Conservation (phyloP, 1,140 invertebrate genomes). For the Cecropterus lyciades region DNA sequence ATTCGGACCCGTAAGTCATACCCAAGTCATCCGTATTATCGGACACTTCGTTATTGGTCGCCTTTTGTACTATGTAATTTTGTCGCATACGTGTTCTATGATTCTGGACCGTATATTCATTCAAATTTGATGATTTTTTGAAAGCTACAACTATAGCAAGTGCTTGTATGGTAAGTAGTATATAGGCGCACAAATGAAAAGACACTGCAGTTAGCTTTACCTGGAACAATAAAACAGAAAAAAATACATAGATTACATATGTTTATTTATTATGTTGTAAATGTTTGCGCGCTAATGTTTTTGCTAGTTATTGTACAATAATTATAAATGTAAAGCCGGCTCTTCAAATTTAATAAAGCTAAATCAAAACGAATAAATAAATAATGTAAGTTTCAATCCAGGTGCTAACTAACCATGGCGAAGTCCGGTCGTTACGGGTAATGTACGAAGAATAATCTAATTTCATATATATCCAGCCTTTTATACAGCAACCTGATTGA, state of each 20-base stretch:
- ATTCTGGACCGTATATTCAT: constrained; percentile 64
- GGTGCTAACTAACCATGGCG: constrained; percentile 38
- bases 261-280: too few species aligned
- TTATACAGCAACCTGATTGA: constrained; percentile 38
- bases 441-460: constrained; percentile 28
- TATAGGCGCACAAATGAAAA: constrained; percentile 47
- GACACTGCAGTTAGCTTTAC: constrained; percentile 44
- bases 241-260: too few species aligned
- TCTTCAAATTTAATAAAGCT: too few species aligned
- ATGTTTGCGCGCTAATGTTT: too few species aligned
- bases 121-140: constrained; percentile 56
- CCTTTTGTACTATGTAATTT: constrained; percentile 63
- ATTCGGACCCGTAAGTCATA: constrained; percentile 47
- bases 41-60: constrained; percentile 48
- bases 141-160: constrained; percentile 53
- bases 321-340: too few species aligned
- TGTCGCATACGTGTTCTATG: constrained; percentile 61
- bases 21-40: constrained; percentile 46
- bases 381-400: too few species aligned
- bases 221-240: constrained; percentile 53
- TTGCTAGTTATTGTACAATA: too few species aligned
- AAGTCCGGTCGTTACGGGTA: constrained; percentile 10
- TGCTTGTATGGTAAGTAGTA: constrained; percentile 53
- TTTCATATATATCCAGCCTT: constrained; percentile 27
- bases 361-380: too few species aligned